These are phyloP conservation scores for Oenanthe melanoleuca DNA, from an alignment of 2,113 vertebrate genomes.

Conservation along the genomic window DNA sequence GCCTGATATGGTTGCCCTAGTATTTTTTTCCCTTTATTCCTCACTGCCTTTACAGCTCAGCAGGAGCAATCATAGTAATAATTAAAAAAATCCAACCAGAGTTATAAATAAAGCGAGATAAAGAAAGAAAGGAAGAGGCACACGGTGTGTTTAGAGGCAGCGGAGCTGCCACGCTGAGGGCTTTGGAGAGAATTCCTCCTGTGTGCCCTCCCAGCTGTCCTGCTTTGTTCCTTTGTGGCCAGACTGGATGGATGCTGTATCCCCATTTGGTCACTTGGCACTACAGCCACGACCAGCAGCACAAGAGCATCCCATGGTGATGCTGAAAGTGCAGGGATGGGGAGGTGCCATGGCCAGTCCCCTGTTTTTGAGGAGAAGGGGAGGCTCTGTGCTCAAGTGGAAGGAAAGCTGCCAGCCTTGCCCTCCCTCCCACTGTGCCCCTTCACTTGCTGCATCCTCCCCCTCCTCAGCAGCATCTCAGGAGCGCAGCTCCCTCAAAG, in stretches of 20 bases:
- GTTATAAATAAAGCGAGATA: constrained; percentile 35
- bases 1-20: constrained; percentile 1
- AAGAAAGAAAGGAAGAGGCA: constrained; percentile 7
- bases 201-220: not conserved
- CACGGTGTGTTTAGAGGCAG: not conserved
- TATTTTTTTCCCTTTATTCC: not conserved
- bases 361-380: rapidly evolving
- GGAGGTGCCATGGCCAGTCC: rapidly evolving
- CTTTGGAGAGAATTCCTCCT: not conserved
- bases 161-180: not conserved
- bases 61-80: constrained; percentile 30
- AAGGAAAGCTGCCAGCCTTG: not conserved
- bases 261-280: not conserved
- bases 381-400: not conserved
- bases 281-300: rapidly evolving
- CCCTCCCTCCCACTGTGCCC: not conserved
- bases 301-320: not conserved
- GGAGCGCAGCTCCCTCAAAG: not conserved
- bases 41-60: not conserved
- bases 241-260: not conserved
- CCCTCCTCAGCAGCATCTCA: not conserved
- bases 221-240: not conserved
- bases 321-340: not conserved
- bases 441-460: not conserved
- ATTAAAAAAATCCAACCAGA: constrained; percentile 6